phyloP scores from a whole-genome alignment of 1,140 invertebrate genomes.

The honey bee (Apis mellifera) region DNA sequence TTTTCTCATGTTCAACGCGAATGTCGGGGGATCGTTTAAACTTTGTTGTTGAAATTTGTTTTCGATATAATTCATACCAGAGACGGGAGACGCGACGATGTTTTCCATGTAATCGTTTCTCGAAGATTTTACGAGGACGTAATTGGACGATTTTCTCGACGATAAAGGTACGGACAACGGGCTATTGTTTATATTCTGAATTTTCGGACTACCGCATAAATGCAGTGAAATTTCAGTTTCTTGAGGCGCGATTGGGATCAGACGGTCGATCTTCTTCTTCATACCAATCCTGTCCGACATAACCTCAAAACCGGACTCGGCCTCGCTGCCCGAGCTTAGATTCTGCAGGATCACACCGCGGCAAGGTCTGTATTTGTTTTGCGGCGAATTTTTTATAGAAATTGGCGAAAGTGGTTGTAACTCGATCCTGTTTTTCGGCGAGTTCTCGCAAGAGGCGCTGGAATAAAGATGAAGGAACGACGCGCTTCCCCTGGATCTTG shows the following conservation, averaged over 20 bases:
- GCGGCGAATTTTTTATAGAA: background rate
- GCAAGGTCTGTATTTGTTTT: constrained; percentile 37
- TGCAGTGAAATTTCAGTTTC: background rate
- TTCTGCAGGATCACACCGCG: constrained; percentile 51
- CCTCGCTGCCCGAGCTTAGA: constrained; percentile 61
- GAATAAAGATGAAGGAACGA: background rate
- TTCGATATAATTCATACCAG: too few species aligned
- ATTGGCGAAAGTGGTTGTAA: constrained; percentile 7
- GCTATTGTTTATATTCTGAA: background rate
- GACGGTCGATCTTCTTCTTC: background rate
- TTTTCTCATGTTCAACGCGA: background rate
- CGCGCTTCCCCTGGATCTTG: background rate
- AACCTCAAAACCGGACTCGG: constrained; percentile 34
- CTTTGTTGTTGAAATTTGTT: background rate
- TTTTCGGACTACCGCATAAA: background rate
- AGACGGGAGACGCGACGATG: background rate
- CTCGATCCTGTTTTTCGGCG: constrained; percentile 17
- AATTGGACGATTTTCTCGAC: constrained; percentile 12
- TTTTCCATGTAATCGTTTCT: background rate
- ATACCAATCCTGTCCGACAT: background rate
- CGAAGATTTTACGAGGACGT: background rate
- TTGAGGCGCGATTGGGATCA: background rate
- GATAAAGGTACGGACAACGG: constrained; percentile 21
- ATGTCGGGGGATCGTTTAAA: too few species aligned
- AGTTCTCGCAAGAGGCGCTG: background rate